Base-by-base conservation (phyloP, 2,797 vertebrate genomes). In the Oophaga sylvatica region DNA sequence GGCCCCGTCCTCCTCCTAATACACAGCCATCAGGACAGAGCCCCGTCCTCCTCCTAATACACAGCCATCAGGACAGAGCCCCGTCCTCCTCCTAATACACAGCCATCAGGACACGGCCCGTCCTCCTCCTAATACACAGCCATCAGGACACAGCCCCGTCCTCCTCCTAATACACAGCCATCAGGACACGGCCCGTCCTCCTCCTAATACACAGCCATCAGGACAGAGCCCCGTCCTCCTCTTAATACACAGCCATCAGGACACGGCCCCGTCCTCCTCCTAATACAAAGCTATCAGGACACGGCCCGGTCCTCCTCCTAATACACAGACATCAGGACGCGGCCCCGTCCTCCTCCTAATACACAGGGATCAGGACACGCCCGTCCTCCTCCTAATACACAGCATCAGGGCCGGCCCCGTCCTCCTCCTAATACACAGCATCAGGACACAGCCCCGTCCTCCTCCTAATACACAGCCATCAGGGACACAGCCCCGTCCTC, bases 381-480 rank as follows among this genome's bases (percentile, higher is more conserved):
- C 35, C 16, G 13, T 59, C 13, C 71, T 48, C 71, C 71, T 75
- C 41, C 71, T 48, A 75, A 75, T 75, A 75, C 71, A n/a, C n/a
- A n/a, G n/a, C n/a, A n/a, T n/a, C n/a, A n/a, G n/a, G n/a, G n/a
- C n/a, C n/a, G n/a, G n/a, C n/a, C n/a, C n/a, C n/a, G 63, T 22
- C 26, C 29, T 75, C 70, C 70, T 73, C 35, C 71, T 75, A 75
- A 75, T 75, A 75, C 20, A 48, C 35, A n/a, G 71, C 20, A 75
- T n/a, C 19, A 75, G 19, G 17, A 48, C 71, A 11, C 8, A 22
- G 20, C 20, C 41, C 35, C 16, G 13, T 59, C 13, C 71, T 48
- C 71, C 71, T 75, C 41, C 71, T 48, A 75, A 75, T 75, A 75
- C 71, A n/a, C n/a, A n/a, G n/a, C n/a, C n/a, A n/a, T n/a, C n/a